A percentile compares a stretch with the other conserved stretches of the same genome.
Conservation (phyloP, 2,888 invertebrate species). For the Aphidoletes aphidimyza region DNA sequence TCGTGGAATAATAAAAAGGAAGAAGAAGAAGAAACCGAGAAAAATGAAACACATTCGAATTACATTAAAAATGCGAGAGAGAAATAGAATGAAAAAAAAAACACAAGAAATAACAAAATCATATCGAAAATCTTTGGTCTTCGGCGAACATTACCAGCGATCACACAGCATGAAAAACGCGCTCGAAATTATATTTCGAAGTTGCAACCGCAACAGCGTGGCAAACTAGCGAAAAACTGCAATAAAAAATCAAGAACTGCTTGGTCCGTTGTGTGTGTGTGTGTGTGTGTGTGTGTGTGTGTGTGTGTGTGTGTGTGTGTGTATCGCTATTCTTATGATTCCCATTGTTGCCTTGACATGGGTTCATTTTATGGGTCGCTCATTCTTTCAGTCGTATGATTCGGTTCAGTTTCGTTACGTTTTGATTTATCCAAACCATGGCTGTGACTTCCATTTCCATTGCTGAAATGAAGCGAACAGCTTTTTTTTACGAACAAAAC, state of each 20-base stretch:
- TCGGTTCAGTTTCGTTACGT: neutral
- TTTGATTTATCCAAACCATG: conserved; percentile 26
- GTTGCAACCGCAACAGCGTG: neutral
- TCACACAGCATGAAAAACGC: neutral
- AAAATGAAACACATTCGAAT: neutral
- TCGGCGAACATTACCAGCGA: neutral
- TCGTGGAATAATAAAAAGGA: too few relatives aligned
- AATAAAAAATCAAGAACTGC: conserved; percentile 37
- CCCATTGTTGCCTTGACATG: conserved; percentile 1
- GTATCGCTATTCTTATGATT: conserved; percentile 13
- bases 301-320: too few relatives aligned
- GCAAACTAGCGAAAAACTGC: neutral
- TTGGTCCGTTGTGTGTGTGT: conserved; percentile 28
- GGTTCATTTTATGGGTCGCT: neutral
- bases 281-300: too few relatives aligned
- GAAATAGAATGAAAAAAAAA: too few relatives aligned
- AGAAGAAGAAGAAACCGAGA: neutral
- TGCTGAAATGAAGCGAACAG: neutral
- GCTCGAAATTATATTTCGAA: neutral
- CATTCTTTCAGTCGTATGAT: too few relatives aligned
- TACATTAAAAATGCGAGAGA: conserved; percentile 48
- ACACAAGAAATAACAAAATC: conserved; percentile 24
- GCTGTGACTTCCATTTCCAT: neutral
- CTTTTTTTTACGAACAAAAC: neutral
- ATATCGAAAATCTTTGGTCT: conserved; percentile 25